Conservation (phyloP, 2,113 vertebrate species). For the Orthochromis indermauri region DNA sequence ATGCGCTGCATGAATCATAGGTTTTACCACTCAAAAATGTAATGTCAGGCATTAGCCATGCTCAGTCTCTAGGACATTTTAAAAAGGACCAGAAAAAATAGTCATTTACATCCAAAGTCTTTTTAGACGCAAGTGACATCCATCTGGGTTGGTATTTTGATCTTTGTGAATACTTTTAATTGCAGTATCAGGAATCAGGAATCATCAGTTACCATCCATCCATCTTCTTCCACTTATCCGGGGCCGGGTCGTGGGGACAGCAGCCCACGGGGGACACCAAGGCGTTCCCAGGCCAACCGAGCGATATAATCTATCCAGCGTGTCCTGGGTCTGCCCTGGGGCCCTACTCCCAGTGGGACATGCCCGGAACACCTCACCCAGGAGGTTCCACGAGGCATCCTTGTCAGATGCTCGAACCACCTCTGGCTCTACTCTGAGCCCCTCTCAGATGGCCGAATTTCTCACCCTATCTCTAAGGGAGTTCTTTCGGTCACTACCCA, state of each 20-base stretch:
- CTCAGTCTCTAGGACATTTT: background rate
- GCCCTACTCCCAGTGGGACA: background rate
- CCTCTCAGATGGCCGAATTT: background rate
- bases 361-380: background rate
- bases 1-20: background rate
- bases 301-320: background rate
- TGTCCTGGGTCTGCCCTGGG: background rate
- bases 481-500: background rate
- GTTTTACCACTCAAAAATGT: background rate
- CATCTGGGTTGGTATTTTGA: background rate
- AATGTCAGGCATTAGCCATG: background rate
- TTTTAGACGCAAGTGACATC: background rate
- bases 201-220: background rate
- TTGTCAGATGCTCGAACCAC: background rate
- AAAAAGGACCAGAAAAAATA: background rate
- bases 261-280: background rate
- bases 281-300: accelerated
- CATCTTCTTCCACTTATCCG: accelerated
- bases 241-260: accelerated
- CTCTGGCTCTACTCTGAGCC: background rate
- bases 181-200: background rate
- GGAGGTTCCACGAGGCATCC: background rate
- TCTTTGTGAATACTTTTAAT: background rate
- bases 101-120: background rate
- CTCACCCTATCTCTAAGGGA: background rate